phyloP scores from a whole-genome alignment of 2,797 vertebrate genomes.

The Myioborus melanocephalus region DNA sequence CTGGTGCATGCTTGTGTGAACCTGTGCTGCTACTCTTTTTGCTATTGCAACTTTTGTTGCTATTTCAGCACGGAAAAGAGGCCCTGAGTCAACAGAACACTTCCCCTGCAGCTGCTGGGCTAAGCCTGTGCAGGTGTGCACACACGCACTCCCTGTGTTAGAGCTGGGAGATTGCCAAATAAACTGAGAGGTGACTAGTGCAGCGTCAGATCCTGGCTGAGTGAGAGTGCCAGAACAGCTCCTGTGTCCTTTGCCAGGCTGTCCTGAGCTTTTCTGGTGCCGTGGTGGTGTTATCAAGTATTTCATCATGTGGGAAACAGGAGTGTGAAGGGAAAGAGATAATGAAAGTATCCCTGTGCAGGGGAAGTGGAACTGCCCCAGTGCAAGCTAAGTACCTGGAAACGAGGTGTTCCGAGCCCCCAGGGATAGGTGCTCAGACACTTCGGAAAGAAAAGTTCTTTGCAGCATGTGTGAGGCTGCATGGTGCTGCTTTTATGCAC shows the following conservation, averaged over 20 bases:
- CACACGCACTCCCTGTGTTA: background rate
- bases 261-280: background rate
- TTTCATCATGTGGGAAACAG: background rate
- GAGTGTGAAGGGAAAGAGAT: background rate
- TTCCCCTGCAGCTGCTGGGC: background rate
- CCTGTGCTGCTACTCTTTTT: background rate
- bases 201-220: background rate
- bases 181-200: background rate
- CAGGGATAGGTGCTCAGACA: background rate
- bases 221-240: background rate
- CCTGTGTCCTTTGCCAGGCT: background rate
- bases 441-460: background rate
- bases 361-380: background rate
- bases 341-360: background rate
- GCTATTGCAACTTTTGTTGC: background rate
- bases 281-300: background rate
- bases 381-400: background rate
- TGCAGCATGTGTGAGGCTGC: background rate
- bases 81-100: background rate
- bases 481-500: background rate
- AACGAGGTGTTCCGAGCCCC: background rate
- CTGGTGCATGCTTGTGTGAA: background rate
- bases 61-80: background rate
- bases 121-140: accelerated
- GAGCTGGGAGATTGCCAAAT: background rate